Percentiles rank a stretch among this genome's conserved stretches.
Evolutionary conservation across 2,797 vertebrate species (phyloP).

Genomic region (Molossus alvarezi): DNA sequence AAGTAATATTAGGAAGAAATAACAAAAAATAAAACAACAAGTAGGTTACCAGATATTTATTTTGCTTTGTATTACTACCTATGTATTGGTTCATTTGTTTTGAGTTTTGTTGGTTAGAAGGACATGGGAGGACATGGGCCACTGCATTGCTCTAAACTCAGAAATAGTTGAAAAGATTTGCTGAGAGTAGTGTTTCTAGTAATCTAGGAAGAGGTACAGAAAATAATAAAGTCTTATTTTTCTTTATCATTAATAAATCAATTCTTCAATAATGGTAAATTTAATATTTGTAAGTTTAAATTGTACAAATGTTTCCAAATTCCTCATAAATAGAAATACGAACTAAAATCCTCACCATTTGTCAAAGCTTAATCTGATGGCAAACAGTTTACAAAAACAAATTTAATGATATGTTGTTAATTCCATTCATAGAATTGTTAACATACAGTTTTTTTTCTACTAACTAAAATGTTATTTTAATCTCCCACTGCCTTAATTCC

Average conservation of each 20-base stretch:
- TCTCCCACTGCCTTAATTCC: neutral
- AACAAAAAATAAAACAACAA: neutral
- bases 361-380: neutral
- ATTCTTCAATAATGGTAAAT: neutral
- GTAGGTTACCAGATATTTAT: neutral
- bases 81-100: too few species aligned
- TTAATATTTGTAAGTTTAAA: neutral
- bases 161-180: neutral
- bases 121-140: neutral
- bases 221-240: neutral
- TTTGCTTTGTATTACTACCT: neutral
- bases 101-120: neutral
- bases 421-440: neutral
- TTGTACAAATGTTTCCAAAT: neutral
- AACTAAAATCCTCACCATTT: neutral
- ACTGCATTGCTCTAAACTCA: neutral
- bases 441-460: neutral
- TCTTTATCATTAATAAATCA: neutral
- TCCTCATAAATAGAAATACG: constrained; percentile 26
- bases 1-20: neutral
- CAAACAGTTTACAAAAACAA: neutral
- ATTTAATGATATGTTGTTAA: neutral
- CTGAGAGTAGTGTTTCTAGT: neutral
- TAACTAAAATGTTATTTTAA: neutral
- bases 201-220: neutral